Evolutionary conservation across 2,888 invertebrate species (phyloP).

Genomic region (Heliconius cydno): DNA sequence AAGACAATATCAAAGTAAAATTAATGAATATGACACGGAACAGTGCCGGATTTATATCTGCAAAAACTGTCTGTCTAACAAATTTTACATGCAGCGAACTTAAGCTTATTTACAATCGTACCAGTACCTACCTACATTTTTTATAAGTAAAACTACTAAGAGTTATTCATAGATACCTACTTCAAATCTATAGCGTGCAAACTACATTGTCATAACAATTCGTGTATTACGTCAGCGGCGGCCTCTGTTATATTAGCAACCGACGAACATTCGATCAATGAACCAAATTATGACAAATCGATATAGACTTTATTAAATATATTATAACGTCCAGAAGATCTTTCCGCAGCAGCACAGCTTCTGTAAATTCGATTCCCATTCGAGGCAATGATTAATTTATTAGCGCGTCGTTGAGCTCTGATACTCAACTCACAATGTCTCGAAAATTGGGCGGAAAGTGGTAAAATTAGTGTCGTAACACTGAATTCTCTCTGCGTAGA

Average conservation of each 20-base stretch:
- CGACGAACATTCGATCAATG: not conserved
- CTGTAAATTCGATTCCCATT: not conserved
- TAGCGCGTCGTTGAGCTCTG: not conserved
- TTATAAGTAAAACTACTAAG: not conserved
- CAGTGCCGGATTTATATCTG: too few species aligned
- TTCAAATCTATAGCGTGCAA: conserved; percentile 42
- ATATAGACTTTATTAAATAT: not conserved
- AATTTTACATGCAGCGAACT: not conserved
- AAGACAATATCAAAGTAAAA: too few species aligned
- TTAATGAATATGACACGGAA: too few species aligned
- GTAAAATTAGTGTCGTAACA: not conserved
- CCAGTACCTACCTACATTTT: not conserved
- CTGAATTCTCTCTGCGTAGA: too few species aligned
- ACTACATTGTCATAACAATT: conserved; percentile 54
- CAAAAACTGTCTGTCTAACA: not conserved
- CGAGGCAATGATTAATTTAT: not conserved
- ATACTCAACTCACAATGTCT: not conserved
- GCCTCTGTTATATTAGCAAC: conserved; percentile 33
- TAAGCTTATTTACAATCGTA: not conserved
- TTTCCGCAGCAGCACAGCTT: not conserved
- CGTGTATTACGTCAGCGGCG: conserved; percentile 63
- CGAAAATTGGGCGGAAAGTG: not conserved
- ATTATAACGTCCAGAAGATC: not conserved
- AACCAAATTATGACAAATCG: not conserved
- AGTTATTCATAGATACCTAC: not conserved